These are phyloP conservation scores for Lagocephalus sceleratus DNA, from an alignment of 2,797 vertebrate species.

Conservation along the genomic window DNA sequence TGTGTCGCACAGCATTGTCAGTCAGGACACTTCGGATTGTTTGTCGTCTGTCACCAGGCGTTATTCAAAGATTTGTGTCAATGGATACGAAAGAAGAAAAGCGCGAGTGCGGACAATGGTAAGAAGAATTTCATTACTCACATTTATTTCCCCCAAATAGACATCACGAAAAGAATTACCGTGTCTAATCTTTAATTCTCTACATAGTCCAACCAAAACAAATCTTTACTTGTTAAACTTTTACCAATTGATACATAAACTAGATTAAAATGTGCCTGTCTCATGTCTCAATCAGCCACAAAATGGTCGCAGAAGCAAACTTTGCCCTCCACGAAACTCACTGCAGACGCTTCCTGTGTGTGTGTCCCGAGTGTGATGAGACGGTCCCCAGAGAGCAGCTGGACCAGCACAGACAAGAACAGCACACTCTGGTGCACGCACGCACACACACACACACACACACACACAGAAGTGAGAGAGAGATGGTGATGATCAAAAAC, in stretches of 20 bases:
- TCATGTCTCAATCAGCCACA: conserved; percentile 65
- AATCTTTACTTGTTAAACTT: no score
- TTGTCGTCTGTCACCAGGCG: no score
- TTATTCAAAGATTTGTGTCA: not conserved
- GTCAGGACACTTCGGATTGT: not conserved
- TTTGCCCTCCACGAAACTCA: conserved; percentile 78
- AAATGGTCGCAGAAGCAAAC: conserved; percentile 70
- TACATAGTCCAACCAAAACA: no score
- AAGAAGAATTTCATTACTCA: conserved; percentile 13
- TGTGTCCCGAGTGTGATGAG: conserved; percentile 77
- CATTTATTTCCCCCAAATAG: not conserved
- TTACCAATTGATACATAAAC: no score
- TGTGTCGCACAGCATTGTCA: not conserved
- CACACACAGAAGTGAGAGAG: no score
- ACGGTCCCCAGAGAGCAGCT: conserved; percentile 61
- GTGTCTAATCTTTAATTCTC: no score
- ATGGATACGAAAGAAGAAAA: conserved; percentile 45
- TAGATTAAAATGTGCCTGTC: not conserved
- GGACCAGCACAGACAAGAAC: conserved; percentile 64
- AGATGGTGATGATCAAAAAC: not conserved
- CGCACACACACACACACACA: not conserved
- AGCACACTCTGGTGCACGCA: conserved; percentile 61
- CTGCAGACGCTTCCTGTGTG: conserved; percentile 75
- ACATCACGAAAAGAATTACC: no score
- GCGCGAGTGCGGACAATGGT: conserved; percentile 54